These are phyloP conservation scores for Belgica antarctica DNA, from an alignment of 2,888 invertebrate genomes.

Conservation along the genomic window DNA sequence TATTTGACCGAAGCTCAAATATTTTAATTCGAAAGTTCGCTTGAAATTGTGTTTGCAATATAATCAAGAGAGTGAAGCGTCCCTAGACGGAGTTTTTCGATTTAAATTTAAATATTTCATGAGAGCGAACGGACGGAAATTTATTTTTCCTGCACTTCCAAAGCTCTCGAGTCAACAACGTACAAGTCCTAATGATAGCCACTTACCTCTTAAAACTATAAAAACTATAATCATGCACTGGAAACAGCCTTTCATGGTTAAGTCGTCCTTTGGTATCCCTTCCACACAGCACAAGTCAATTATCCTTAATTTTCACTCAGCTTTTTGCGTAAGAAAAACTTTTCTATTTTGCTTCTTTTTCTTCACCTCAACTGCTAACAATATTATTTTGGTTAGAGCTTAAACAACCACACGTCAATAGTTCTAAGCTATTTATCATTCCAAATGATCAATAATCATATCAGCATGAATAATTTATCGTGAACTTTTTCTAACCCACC, in stretches of 20 bases:
- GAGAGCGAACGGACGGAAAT: background rate
- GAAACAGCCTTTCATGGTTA: slow-evolving; percentile 24
- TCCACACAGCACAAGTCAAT: background rate
- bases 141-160: background rate
- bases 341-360: background rate
- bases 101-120: slow-evolving; percentile 12
- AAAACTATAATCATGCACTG: slow-evolving; percentile 34
- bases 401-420: background rate
- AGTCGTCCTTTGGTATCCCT: background rate
- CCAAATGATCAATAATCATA: slow-evolving; percentile 10
- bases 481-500: background rate
- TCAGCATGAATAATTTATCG: slow-evolving; percentile 16
- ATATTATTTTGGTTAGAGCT: background rate
- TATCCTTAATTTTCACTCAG: too few species aligned
- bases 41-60: slow-evolving; percentile 11
- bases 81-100: background rate
- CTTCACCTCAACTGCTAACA: background rate
- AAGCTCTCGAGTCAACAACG: slow-evolving; percentile 5
- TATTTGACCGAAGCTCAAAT: slow-evolving; percentile 31
- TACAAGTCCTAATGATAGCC: background rate
- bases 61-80: background rate
- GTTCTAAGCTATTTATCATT: slow-evolving; percentile 23
- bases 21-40: slow-evolving; percentile 8
- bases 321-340: background rate
- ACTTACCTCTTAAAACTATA: slow-evolving; percentile 39